Base-by-base conservation (phyloP, 2,797 vertebrate species). In the Lithobates pipiens region DNA sequence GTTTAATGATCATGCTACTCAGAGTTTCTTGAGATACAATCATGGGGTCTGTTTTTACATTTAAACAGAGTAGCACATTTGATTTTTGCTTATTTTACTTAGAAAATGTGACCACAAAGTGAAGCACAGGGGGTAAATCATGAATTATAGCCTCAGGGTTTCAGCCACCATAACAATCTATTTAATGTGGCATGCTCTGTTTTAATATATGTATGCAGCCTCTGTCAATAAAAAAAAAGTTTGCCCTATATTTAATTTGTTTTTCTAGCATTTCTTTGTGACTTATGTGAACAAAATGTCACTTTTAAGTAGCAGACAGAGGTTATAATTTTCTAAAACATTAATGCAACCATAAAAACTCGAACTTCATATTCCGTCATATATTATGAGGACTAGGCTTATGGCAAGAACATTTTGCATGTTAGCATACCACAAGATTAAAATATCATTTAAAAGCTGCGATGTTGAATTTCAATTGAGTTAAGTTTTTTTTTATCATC, bases 341-440 rank as follows among this genome's bases (percentile, higher is more conserved):
- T 79, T 83, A 75, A 83, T 61, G 34, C 61, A 70, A 70, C 50
- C 69, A 70, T 86, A 86, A 86, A 77, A 77, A 79, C 23, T 27
- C 27, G 21, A 73, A 86, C 68, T 83, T 83, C 70, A 39, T 63
- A 72, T 79, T 86, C 32, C 25, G 42, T 83, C 76, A 75, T 83
- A 79, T 86, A 83, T 86, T 83, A 79, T 65, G 27, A 79, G 29
- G 61, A 79, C 77, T 83, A 83, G 44, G 85, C 70, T 86, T 72
- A 79, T 86, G 80, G 85, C 80, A 69, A 86, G 75, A 86, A 74
- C 57, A 83, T 44, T 83, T 79, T 86, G 70, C 44, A 83, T 83
- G 80, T 83, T 86, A 83, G 75, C 80, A 83, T 86, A 79, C 61
- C 85, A 83, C 69, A 34, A 83, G 85, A 86, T 86, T 83, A 86